These are phyloP conservation scores for Orestias chungarensis DNA, from an alignment of 2,797 vertebrate species.

Conservation along the genomic window DNA sequence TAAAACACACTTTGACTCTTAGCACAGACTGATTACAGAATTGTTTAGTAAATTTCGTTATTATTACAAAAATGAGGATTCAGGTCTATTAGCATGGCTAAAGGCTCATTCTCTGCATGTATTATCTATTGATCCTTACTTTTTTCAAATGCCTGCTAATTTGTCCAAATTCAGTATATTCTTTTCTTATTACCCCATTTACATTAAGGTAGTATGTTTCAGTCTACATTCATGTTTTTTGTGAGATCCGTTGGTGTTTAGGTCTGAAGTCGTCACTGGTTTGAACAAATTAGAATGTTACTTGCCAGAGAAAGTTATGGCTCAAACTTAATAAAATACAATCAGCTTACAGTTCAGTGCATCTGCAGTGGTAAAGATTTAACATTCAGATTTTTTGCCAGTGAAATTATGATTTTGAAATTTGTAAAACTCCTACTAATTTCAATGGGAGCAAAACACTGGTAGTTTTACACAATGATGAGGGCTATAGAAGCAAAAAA, in stretches of 20 bases:
- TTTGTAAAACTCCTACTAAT: not conserved
- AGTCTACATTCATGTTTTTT: not conserved
- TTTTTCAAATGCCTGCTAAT: not conserved
- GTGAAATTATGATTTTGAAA: not conserved
- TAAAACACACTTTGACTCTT: not conserved
- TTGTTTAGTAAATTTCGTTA: not conserved
- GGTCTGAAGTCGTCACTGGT: not conserved
- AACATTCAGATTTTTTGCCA: not conserved
- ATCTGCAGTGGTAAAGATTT: not conserved
- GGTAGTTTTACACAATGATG: not conserved
- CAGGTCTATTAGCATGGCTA: not conserved
- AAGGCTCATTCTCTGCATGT: not conserved
- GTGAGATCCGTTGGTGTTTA: not conserved
- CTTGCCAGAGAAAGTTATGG: too few species aligned
- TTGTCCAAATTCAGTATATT: not conserved
- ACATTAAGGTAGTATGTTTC: not conserved
- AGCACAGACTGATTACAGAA: not conserved
- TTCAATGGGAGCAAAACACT: not conserved
- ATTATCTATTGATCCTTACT: not conserved
- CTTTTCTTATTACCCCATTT: not conserved
- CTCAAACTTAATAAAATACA: not conserved
- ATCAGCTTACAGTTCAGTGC: not conserved
- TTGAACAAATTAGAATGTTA: not conserved
- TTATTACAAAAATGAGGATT: not conserved
- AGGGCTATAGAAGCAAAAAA: not conserved